These are phyloP conservation scores for Formicarius rufipectus DNA, from an alignment of 2,113 vertebrate species.

Conservation along the genomic window DNA sequence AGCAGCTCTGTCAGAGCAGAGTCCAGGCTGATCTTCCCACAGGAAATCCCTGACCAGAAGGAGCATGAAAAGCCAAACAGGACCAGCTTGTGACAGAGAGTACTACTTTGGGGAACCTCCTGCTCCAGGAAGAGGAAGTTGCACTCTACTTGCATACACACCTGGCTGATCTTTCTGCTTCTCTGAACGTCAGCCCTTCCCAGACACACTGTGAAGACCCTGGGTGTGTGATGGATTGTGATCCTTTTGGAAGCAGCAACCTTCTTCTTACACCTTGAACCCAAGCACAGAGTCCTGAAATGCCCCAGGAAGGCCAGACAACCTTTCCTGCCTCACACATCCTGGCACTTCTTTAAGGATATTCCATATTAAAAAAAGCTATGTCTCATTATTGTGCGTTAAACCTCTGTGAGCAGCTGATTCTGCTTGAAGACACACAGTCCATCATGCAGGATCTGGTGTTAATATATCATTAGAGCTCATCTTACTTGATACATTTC, in stretches of 20 bases:
- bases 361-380: neutral
- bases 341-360: neutral
- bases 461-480: neutral
- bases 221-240: neutral
- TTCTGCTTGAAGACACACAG: neutral
- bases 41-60: neutral
- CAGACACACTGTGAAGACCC: neutral
- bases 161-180: neutral
- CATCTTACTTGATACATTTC: neutral
- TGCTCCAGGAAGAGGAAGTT: neutral
- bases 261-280: neutral
- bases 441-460: neutral
- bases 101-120: neutral
- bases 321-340: neutral
- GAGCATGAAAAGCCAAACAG: fast-evolving
- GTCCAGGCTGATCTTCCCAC: neutral
- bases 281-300: neutral
- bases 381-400: neutral
- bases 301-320: neutral
- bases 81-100: neutral
- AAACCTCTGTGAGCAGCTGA: neutral
- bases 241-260: neutral
- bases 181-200: neutral
- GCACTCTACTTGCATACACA: neutral
- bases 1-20: neutral